These are phyloP conservation scores for Camponotus fellah DNA, from an alignment of 2,888 invertebrate species.

Conservation along the genomic window DNA sequence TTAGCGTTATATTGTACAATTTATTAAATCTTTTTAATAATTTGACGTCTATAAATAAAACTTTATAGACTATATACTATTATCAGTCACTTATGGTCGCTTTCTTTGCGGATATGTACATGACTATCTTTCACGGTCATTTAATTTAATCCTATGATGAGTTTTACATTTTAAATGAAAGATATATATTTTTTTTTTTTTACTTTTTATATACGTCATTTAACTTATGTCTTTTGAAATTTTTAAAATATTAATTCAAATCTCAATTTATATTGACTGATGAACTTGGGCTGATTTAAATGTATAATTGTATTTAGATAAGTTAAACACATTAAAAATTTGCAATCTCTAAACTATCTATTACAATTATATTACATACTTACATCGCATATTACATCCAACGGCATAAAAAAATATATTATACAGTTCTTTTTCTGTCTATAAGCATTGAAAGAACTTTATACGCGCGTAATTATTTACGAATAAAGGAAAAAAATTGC, in stretches of 20 bases:
- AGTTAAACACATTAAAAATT: constrained; percentile 26
- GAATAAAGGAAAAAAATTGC: constrained; percentile 59
- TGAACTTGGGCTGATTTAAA: constrained; percentile 4
- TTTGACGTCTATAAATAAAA: not conserved
- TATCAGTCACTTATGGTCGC: not conserved
- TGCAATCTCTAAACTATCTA: not conserved
- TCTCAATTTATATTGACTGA: not conserved
- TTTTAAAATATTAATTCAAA: not conserved
- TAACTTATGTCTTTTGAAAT: constrained; percentile 16
- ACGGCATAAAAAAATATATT: not conserved
- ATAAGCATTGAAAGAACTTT: constrained; percentile 31
- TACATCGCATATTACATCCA: not conserved
- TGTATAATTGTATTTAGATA: constrained; percentile 14
- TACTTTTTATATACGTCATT: not conserved
- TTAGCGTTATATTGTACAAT: not conserved
- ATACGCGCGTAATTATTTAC: constrained; percentile 32
- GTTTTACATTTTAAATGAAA: not conserved
- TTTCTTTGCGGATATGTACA: not conserved
- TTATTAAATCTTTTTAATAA: not conserved
- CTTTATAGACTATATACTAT: not conserved
- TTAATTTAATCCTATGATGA: not conserved
- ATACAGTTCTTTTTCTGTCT: not conserved
- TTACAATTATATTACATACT: not conserved
- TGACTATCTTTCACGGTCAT: not conserved
- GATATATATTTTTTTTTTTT: not conserved